Evolutionary conservation across 1,140 invertebrate species (phyloP).

Genomic region (Drosophila sechellia): DNA sequence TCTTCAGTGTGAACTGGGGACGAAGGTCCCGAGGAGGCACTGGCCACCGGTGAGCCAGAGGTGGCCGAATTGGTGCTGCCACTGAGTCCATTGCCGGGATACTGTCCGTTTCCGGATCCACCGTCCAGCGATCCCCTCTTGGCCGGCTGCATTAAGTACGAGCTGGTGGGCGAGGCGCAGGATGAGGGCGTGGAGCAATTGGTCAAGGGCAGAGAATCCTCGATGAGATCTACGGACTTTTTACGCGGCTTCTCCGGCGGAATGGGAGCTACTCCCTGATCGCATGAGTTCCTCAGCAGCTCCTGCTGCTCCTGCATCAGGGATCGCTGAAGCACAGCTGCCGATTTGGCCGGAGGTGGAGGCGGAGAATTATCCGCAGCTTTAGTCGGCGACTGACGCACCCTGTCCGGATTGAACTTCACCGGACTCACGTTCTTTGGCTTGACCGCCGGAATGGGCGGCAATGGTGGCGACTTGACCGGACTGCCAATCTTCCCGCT

Average conservation of each 20-base stretch:
- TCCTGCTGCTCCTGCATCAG: constrained; percentile 64
- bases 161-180: constrained; percentile 62
- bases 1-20: constrained; percentile 85
- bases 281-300: constrained; percentile 29
- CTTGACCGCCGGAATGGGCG: constrained; percentile 81
- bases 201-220: constrained; percentile 49
- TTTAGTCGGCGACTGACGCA: constrained; percentile 74
- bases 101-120: constrained; percentile 10
- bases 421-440: constrained; percentile 78
- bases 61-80: constrained; percentile 75
- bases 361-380: constrained; percentile 59
- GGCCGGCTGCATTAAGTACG: constrained; percentile 52
- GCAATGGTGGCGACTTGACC: constrained; percentile 77
- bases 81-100: constrained; percentile 48
- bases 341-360: constrained; percentile 78
- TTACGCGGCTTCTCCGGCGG: constrained; percentile 81
- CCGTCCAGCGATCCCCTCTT: constrained; percentile 73
- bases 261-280: constrained; percentile 52
- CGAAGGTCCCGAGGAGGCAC: constrained; percentile 85
- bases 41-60: constrained; percentile 75
- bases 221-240: constrained; percentile 80
- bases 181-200: constrained; percentile 59
- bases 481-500: constrained; percentile 81
- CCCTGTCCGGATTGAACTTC: constrained; percentile 65
- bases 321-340: constrained; percentile 72